A percentile compares a stretch with the other conserved stretches of the same genome.
These are phyloP conservation scores for Branchinecta lindahli DNA, from an alignment of 1,140 invertebrate species.

Conservation along the genomic window DNA sequence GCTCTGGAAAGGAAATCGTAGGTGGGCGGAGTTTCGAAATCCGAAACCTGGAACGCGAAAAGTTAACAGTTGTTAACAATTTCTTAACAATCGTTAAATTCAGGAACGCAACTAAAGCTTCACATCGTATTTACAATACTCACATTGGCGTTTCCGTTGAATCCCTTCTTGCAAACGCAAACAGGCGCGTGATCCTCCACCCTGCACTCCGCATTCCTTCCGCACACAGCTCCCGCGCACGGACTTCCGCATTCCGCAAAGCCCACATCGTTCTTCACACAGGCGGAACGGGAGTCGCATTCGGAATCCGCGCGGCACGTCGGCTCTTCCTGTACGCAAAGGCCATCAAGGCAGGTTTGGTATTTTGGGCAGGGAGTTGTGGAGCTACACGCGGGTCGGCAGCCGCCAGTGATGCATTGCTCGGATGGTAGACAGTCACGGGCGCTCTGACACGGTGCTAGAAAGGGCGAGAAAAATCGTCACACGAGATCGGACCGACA, in stretches of 20 bases:
- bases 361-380: constrained; percentile 61
- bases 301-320: constrained; percentile 51
- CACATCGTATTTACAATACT: constrained; percentile 30
- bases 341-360: constrained; percentile 53
- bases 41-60: too few species aligned
- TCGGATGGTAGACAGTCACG: constrained; percentile 65
- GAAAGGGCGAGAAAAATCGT: constrained; percentile 24
- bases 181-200: constrained; percentile 48
- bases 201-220: constrained; percentile 58
- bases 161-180: constrained; percentile 59
- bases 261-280: constrained; percentile 48
- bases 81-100: too few species aligned
- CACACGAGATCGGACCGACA: neutral
- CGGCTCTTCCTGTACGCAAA: constrained; percentile 45
- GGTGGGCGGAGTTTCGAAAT: too few species aligned
- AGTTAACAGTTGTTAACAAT: too few species aligned
- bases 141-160: constrained; percentile 52
- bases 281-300: constrained; percentile 49
- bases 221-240: constrained; percentile 52
- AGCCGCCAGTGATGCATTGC: constrained; percentile 53
- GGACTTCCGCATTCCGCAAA: constrained; percentile 50
- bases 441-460: constrained; percentile 50
- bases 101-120: constrained; percentile 36
- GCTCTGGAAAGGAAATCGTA: too few species aligned
- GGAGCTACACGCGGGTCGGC: constrained; percentile 56